phyloP scores from a whole-genome alignment of 2,797 vertebrate species.

The Atherinosoma microstoma region DNA sequence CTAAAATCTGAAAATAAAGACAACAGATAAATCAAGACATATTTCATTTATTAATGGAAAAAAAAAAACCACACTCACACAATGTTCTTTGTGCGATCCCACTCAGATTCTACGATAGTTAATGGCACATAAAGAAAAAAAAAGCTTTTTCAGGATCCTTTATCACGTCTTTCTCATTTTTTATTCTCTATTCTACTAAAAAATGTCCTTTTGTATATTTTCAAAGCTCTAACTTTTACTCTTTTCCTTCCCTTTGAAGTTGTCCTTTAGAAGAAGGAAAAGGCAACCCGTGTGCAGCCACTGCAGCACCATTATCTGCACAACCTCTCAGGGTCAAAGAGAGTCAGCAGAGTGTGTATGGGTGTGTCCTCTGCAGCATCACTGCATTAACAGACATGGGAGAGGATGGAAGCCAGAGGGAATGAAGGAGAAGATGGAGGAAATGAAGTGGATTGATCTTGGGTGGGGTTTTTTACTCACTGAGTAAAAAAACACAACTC shows the following conservation, averaged over 20 bases:
- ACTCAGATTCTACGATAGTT: constrained; percentile 2
- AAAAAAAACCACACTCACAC: neutral
- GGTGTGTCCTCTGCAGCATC: constrained; percentile 81
- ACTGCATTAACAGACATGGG: constrained; percentile 59
- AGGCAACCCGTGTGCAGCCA: constrained; percentile 52
- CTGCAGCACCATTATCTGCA: constrained; percentile 71
- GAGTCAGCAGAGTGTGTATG: constrained; percentile 55
- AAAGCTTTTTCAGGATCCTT: constrained; percentile 18
- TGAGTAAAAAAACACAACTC: constrained; percentile 12
- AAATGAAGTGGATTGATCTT: constrained; percentile 54
- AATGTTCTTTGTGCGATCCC: constrained; percentile 3
- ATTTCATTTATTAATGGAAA: no score
- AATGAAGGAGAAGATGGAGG: constrained; percentile 42
- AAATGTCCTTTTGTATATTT: constrained; percentile 19
- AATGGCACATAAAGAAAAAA: constrained; percentile 47
- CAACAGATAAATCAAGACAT: neutral
- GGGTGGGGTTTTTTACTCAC: constrained; percentile 60
- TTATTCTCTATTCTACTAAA: constrained; percentile 9
- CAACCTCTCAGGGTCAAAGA: constrained; percentile 74
- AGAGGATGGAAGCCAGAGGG: constrained; percentile 42
- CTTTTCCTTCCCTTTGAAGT: neutral
- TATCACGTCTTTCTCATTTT: constrained; percentile 23
- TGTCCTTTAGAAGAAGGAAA: constrained; percentile 9
- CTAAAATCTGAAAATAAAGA: neutral
- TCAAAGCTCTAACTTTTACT: constrained; percentile 14